Evolutionary conservation across 2,797 vertebrate genomes (phyloP).

Genomic region (Neomorphus geoffroyi): DNA sequence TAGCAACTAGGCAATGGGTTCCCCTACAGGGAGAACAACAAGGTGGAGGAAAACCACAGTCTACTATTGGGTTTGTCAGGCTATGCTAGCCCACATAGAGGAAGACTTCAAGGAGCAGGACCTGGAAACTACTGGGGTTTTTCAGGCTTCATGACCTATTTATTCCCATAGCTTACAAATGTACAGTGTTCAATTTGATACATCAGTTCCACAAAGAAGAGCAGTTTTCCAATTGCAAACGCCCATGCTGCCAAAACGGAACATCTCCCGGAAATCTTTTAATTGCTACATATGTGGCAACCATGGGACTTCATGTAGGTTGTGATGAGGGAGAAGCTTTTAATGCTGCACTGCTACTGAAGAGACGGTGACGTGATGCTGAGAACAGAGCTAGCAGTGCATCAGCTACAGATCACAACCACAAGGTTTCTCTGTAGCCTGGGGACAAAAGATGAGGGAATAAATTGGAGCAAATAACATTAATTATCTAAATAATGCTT

Average conservation of each 20-base stretch:
- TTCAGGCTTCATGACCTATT: background rate
- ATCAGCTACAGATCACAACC: background rate
- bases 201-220: background rate
- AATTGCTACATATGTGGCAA: background rate
- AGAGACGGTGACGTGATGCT: background rate
- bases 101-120: background rate
- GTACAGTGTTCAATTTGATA: background rate
- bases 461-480: conserved; percentile 23
- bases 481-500: conserved; percentile 12
- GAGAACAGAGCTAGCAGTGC: background rate
- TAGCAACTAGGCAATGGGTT: background rate
- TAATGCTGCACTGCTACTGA: background rate
- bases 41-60: background rate
- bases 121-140: background rate
- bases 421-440: conserved; percentile 1
- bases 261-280: background rate
- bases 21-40: background rate
- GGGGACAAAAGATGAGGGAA: background rate
- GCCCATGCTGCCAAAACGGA: background rate
- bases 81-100: background rate
- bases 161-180: background rate
- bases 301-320: background rate
- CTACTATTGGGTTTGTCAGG: background rate
- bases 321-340: background rate
- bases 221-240: background rate